Conservation (phyloP, 2,113 vertebrate species). For the Scalopus aquaticus region DNA sequence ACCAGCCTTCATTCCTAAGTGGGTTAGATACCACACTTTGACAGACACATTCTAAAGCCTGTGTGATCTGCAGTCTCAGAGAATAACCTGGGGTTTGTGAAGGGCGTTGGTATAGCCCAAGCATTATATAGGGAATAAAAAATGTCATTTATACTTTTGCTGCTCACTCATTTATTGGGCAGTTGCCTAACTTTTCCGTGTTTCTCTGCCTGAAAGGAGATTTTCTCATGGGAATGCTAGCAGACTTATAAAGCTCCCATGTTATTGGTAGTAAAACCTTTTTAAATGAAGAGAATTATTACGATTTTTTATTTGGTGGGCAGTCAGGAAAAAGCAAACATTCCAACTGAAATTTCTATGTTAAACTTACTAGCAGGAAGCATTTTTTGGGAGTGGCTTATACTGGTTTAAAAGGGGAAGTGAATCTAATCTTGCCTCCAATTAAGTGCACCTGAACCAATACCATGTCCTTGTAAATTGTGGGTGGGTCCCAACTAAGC, state of each 20-base stretch:
- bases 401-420: background rate
- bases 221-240: slow-evolving; percentile 15
- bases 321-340: background rate
- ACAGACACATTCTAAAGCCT: background rate
- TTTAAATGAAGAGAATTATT: slow-evolving; percentile 16
- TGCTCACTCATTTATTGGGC: background rate
- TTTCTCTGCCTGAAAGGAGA: slow-evolving; percentile 24
- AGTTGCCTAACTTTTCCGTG: background rate
- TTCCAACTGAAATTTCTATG: background rate
- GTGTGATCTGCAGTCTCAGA: background rate
- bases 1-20: background rate
- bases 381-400: background rate
- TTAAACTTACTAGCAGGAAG: background rate
- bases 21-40: background rate
- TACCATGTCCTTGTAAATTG: background rate
- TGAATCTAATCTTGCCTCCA: background rate
- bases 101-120: background rate
- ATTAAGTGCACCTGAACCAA: background rate
- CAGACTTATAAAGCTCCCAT: background rate
- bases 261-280: slow-evolving; percentile 7
- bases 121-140: background rate
- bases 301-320: background rate
- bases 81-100: background rate
- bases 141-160: background rate
- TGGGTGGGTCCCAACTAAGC: background rate